These are phyloP conservation scores for Calyptomena viridis DNA, from an alignment of 2,113 vertebrate species.

Conservation along the genomic window DNA sequence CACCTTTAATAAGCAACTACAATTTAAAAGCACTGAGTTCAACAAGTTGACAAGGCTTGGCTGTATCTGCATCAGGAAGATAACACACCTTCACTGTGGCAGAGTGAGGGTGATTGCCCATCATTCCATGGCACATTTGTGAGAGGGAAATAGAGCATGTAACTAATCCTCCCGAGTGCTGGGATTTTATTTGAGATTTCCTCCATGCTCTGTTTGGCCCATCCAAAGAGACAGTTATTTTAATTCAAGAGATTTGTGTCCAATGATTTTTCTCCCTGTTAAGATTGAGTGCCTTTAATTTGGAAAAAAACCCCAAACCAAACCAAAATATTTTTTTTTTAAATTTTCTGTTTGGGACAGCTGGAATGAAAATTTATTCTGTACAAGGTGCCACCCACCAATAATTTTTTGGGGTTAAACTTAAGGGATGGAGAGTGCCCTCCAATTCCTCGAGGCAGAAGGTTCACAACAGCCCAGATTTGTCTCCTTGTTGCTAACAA, in stretches of 20 bases:
- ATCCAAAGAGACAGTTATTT: conserved; percentile 37
- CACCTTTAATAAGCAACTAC: background rate
- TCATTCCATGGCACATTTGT: conserved; percentile 36
- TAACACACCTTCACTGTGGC: conserved; percentile 30
- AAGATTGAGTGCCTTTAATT: conserved; percentile 22
- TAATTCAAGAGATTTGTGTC: conserved; percentile 52
- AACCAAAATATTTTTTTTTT: background rate
- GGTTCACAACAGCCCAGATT: background rate
- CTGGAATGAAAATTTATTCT: background rate
- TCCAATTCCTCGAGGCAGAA: background rate
- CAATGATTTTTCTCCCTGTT: background rate
- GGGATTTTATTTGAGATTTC: conserved; percentile 68
- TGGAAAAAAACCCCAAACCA: no score
- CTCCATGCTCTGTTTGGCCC: conserved; percentile 66
- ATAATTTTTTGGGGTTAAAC: background rate
- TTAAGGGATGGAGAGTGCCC: background rate
- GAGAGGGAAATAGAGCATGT: conserved; percentile 61
- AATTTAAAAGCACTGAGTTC: background rate
- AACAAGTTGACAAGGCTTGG: background rate
- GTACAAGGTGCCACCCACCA: background rate
- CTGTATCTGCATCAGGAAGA: conserved; percentile 34
- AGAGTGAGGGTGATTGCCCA: conserved; percentile 38
- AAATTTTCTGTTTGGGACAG: background rate
- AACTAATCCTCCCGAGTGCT: conserved; percentile 60
- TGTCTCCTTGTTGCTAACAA: background rate